Evolutionary conservation across 2,113 vertebrate genomes (phyloP).

Genomic region (Raphicerus campestris): DNA sequence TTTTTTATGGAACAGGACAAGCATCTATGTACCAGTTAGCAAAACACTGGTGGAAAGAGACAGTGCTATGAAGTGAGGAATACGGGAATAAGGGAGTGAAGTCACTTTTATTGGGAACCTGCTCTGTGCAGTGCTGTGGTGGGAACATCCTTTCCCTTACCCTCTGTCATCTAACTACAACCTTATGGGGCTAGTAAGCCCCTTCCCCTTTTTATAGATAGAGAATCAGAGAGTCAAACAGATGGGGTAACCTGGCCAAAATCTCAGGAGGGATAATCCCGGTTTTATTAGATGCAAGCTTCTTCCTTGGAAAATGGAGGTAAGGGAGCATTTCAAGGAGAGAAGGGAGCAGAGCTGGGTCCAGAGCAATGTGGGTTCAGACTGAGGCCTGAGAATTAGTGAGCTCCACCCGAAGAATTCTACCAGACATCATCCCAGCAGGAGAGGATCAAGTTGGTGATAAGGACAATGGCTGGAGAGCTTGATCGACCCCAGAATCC

Average conservation of each 20-base stretch:
- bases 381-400: neutral
- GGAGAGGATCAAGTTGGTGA: neutral
- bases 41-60: neutral
- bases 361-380: neutral
- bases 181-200: neutral
- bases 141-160: neutral
- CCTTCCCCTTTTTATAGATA: neutral
- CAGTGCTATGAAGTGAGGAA: neutral
- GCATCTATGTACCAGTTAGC: neutral
- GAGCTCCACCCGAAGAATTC: neutral
- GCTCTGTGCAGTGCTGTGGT: too few relatives aligned
- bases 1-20: neutral
- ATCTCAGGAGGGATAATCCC: neutral
- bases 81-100: neutral
- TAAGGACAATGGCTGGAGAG: neutral
- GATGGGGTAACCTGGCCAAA: neutral
- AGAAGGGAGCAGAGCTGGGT: too few relatives aligned
- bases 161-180: neutral
- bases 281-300: neutral
- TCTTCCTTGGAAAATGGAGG: neutral
- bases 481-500: neutral
- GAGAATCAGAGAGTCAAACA: neutral
- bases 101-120: neutral
- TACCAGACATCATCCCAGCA: neutral
- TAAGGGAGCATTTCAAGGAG: neutral